These are phyloP conservation scores for Ploceus nigricollis DNA, from an alignment of 2,113 vertebrate genomes.

Conservation along the genomic window DNA sequence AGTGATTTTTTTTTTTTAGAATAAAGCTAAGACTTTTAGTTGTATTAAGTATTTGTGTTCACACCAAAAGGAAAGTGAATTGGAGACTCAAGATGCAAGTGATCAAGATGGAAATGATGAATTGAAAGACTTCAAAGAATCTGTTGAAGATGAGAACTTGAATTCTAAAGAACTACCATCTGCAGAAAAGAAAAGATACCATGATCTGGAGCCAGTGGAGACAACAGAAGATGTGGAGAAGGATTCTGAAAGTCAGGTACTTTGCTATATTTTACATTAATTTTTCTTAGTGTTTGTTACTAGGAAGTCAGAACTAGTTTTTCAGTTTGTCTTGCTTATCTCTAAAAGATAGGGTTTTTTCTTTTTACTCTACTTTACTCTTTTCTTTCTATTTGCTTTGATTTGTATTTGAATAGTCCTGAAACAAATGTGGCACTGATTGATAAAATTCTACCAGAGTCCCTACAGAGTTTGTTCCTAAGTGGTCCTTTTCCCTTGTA, in stretches of 20 bases:
- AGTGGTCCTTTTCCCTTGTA: not conserved
- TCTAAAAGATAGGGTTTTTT: not conserved
- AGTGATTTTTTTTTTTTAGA: not conserved
- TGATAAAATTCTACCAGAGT: not conserved
- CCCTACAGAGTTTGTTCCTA: not conserved
- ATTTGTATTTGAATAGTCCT: not conserved
- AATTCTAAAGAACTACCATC: conserved; percentile 67
- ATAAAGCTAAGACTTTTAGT: not conserved
- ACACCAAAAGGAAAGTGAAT: conserved; percentile 77
- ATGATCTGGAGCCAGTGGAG: conserved; percentile 59
- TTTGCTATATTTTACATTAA: not conserved
- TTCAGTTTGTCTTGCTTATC: not conserved
- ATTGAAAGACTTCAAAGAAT: conserved; percentile 76
- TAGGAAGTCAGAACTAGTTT: not conserved
- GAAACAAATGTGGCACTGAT: not conserved
- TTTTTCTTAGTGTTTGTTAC: not conserved
- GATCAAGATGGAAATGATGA: conserved; percentile 80
- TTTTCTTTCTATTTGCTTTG: not conserved
- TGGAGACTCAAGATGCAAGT: conserved; percentile 78
- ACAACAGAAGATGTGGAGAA: conserved; percentile 72
- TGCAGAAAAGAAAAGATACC: conserved; percentile 67
- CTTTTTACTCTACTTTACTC: not conserved
- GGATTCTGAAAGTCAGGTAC: conserved; percentile 76
- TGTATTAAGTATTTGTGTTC: conserved; percentile 63
- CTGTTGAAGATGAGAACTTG: conserved; percentile 72